phyloP scores from a whole-genome alignment of 2,113 vertebrate genomes.

The Stegastes partitus region DNA sequence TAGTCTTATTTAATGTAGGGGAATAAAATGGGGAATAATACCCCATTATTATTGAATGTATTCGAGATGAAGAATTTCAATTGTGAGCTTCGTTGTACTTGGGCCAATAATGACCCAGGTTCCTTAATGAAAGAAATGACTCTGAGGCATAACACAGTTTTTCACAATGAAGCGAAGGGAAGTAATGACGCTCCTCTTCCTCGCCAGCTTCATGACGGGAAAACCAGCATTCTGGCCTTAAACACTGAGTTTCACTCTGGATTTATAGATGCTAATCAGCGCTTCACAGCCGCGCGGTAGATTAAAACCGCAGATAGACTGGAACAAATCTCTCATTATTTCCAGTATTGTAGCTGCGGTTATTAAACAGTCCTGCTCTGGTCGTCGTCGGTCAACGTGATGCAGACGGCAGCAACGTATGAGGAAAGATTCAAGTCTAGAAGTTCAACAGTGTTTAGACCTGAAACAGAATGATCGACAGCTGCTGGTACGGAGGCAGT shows the following conservation, averaged over 20 bases:
- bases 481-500: too few species aligned
- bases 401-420: neutral
- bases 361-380: neutral
- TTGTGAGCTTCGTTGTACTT: conserved; percentile 66
- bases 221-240: conserved; percentile 29
- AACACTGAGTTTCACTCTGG: neutral
- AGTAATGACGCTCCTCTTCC: conserved; percentile 38
- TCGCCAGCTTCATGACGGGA: neutral
- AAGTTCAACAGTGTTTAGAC: too few species aligned
- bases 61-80: conserved; percentile 68
- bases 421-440: too few species aligned
- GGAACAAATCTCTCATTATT: neutral
- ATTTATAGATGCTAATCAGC: conserved; percentile 29
- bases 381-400: neutral
- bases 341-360: neutral
- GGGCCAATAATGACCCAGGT: conserved; percentile 62
- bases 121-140: conserved; percentile 70
- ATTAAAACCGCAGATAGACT: neutral
- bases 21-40: conserved; percentile 72
- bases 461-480: too few species aligned
- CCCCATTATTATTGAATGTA: conserved; percentile 75
- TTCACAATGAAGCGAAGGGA: conserved; percentile 48
- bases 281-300: neutral
- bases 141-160: conserved; percentile 59
- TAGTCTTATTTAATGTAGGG: conserved; percentile 74